Evolutionary conservation across 2,113 vertebrate species (phyloP).

Genomic region (Trochalopteron elliotii): DNA sequence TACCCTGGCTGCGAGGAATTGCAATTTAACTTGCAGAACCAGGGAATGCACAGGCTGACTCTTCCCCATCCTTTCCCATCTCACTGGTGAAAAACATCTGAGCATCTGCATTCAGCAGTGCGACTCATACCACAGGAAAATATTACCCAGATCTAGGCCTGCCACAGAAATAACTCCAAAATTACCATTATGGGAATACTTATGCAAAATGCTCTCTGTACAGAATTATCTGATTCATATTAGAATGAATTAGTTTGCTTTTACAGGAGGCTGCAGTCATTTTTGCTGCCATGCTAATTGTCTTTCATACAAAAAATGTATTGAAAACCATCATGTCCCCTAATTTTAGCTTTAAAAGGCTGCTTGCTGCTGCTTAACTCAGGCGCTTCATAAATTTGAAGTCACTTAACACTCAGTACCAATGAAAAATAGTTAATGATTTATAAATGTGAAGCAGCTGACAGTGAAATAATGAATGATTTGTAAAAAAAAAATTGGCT

Average conservation of each 20-base stretch:
- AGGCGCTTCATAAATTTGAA: neutral
- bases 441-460: neutral
- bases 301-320: neutral
- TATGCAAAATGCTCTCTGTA: neutral
- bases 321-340: neutral
- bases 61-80: neutral
- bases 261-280: neutral
- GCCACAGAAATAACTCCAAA: neutral
- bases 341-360: neutral
- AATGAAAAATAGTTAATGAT: neutral
- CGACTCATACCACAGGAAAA: neutral
- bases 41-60: neutral
- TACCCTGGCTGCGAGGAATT: neutral
- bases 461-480: neutral
- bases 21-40: neutral
- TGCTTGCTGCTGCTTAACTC: neutral
- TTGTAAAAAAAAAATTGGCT: neutral
- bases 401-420: neutral
- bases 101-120: neutral
- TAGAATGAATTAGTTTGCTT: neutral
- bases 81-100: neutral
- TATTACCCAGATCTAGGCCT: neutral
- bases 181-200: neutral
- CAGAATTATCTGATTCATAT: neutral
- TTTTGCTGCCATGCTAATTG: neutral